phyloP scores from a whole-genome alignment of 2,797 vertebrate genomes.

The Triplophysa yarkandensis region DNA sequence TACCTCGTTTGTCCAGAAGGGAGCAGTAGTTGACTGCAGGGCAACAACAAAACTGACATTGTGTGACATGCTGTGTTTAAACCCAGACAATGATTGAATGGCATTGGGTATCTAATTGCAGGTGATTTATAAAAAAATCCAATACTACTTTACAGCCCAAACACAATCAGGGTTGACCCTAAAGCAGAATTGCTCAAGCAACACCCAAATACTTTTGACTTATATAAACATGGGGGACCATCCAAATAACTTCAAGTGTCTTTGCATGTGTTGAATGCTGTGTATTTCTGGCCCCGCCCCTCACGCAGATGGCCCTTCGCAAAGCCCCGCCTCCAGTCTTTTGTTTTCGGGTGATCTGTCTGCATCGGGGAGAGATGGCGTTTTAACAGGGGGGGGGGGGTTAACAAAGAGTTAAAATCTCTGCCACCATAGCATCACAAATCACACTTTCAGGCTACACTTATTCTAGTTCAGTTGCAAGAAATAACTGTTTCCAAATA shows the following conservation, averaged over 20 bases:
- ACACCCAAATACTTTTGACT: not conserved
- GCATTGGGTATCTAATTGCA: not conserved
- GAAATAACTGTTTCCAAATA: not conserved
- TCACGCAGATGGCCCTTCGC: constrained; percentile 70
- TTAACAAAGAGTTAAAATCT: constrained; percentile 55
- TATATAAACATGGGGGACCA: not conserved
- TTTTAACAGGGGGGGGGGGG: constrained; percentile 63
- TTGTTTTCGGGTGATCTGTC: constrained; percentile 76
- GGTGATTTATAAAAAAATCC: not conserved
- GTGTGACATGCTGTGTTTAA: constrained; percentile 2
- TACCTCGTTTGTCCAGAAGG: constrained; percentile 27
- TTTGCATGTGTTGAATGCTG: constrained; percentile 19
- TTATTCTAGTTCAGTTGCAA: not conserved
- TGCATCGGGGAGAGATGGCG: constrained; percentile 63
- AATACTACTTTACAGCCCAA: not conserved
- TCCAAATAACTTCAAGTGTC: not conserved
- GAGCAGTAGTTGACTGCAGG: constrained; percentile 22
- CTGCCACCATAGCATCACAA: constrained; percentile 44
- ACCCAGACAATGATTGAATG: not conserved
- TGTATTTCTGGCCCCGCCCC: constrained; percentile 4
- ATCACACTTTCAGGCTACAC: not conserved
- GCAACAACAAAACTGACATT: constrained; percentile 33
- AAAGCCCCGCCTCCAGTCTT: constrained; percentile 73
- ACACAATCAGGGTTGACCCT: not conserved
- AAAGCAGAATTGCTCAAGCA: not conserved